Base-by-base conservation (phyloP, 2,113 vertebrate species). In the Chelonoidis abingdonii region DNA sequence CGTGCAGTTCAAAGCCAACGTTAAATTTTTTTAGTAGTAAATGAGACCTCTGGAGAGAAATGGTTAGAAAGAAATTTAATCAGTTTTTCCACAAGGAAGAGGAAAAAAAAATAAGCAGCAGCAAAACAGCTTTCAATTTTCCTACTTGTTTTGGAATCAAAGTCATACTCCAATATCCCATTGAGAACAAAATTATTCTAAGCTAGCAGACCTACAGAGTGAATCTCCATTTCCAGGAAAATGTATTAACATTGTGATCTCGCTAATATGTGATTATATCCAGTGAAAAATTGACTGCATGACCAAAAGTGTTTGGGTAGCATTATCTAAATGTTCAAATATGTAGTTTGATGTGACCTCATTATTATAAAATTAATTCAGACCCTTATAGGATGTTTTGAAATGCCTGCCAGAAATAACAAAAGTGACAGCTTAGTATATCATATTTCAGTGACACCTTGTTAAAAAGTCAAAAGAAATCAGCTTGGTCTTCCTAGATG, bases 31-130 rank as follows among this genome's bases (percentile, higher is more conserved):
- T 97, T 97, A 84, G 93, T 90, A 87, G 97, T 88, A 98, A 98
- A 98, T 98, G 97, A 98, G 98, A 97, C 92, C 98, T 97, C 98
- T 93, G 84, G 98, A 97, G 98, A 98, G 82, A 83, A 93, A 95
- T 44, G 35, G 92, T 98, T 98, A 92, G 97, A 95, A 93, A 94
- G 44, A 89, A 75, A 91, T 95, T 97, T 95, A 97, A 97, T 96
- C 93, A 95, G 87, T 75, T 91, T 97, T 97, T 94, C 94, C 65
- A 94, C 85, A 80, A 96, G 86, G 89, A 90, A 82, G 57, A 3
- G 0, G 54, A 56, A 3, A 56, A 80, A 69, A 19, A 87, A 22
- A 89, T 53, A 24, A 35, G 8, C 5, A 38, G 52, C 27, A 80
- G 41, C 88, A 92, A 95, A 91, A 95, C 27, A 76, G 29, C 88